phyloP scores from a whole-genome alignment of 1,140 invertebrate genomes.

The Trinorchestia longiramus region DNA sequence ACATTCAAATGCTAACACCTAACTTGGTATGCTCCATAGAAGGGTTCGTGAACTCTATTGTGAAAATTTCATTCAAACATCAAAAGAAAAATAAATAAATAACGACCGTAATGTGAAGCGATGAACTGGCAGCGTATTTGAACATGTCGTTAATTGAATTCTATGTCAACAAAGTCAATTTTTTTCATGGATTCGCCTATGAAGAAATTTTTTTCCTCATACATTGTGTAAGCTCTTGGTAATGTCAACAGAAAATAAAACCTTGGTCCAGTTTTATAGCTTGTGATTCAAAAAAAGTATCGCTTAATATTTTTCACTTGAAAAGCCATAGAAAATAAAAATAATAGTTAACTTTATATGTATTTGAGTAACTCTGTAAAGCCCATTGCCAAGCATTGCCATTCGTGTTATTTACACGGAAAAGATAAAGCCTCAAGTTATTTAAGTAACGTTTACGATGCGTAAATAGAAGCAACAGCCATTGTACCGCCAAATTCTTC shows the following conservation, averaged over 20 bases:
- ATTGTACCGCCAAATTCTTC: background rate
- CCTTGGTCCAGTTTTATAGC: too few species aligned
- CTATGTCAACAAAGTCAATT: background rate
- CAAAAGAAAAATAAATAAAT: background rate
- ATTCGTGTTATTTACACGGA: background rate
- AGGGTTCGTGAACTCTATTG: too few species aligned
- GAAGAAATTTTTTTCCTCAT: too few species aligned
- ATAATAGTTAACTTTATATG: background rate
- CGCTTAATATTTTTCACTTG: too few species aligned
- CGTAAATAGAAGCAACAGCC: background rate
- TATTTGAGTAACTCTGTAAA: background rate
- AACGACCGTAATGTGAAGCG: background rate
- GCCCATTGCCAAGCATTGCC: background rate
- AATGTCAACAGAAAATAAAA: too few species aligned
- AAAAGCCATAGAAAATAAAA: too few species aligned
- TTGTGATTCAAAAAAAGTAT: too few species aligned
- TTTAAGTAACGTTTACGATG: background rate
- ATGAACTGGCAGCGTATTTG: background rate
- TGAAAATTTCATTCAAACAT: too few species aligned
- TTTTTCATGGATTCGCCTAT: background rate
- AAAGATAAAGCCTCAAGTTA: background rate
- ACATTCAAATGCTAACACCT: too few species aligned
- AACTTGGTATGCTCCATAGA: too few species aligned
- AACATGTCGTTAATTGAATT: background rate
- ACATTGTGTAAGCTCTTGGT: too few species aligned